Evolutionary conservation across 64 coral and sea anemone species (phyloP).

Genomic region (Pocillopora damicornis): DNA sequence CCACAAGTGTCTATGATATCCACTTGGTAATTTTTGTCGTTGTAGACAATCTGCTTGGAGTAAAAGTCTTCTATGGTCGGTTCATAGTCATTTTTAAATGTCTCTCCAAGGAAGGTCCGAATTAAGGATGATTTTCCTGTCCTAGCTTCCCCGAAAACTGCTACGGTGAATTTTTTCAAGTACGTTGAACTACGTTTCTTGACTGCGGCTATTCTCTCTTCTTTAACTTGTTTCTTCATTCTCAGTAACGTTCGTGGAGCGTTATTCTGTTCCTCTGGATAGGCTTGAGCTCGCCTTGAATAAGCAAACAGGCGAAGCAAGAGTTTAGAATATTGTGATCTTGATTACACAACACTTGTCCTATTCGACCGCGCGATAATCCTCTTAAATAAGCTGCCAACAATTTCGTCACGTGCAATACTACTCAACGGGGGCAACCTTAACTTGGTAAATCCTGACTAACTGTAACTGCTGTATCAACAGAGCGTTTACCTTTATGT

Average conservation of each 20-base stretch:
- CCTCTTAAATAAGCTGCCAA: background rate
- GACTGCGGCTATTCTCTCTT: background rate
- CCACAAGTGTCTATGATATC: slow-evolving; percentile 80
- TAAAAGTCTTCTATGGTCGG: slow-evolving; percentile 76
- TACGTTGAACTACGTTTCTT: slow-evolving; percentile 36
- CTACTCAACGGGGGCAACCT: background rate
- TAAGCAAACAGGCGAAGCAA: no score
- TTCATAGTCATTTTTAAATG: slow-evolving; percentile 43
- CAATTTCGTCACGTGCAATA: background rate
- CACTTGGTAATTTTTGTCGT: slow-evolving; percentile 62
- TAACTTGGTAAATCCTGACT: background rate
- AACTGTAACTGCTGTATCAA: background rate
- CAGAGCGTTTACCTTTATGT: background rate
- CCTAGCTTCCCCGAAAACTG: slow-evolving; percentile 56
- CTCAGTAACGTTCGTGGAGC: background rate
- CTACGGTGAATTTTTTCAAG: slow-evolving; percentile 57
- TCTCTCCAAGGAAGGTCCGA: slow-evolving; percentile 46
- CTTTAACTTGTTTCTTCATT: slow-evolving; percentile 66
- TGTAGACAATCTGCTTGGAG: slow-evolving; percentile 56
- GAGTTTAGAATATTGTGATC: no score
- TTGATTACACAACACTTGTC: no score
- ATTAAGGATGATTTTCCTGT: slow-evolving; percentile 65
- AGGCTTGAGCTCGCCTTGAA: background rate
- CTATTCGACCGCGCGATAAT: background rate
- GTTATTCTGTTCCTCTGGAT: background rate